Percentiles rank a stretch among this genome's conserved stretches.
Conservation (phyloP, 2,113 vertebrate species). For the Scartelaos histophorus region DNA sequence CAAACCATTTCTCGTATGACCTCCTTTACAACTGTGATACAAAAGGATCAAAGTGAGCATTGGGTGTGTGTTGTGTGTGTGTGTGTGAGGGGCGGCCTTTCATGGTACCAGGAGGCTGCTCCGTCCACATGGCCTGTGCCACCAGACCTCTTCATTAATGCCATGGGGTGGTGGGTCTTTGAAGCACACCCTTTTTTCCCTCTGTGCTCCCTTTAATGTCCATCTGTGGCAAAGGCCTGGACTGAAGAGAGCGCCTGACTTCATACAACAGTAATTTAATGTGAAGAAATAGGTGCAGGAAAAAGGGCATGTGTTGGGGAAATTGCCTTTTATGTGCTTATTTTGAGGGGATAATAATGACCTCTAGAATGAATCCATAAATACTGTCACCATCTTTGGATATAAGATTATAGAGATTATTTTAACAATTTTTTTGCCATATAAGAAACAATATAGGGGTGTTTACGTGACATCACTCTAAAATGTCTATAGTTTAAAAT, state of each 20-base stretch:
- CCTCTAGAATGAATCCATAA: neutral
- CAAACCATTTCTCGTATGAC: neutral
- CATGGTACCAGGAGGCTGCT: conserved; percentile 29
- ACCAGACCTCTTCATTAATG: conserved; percentile 62
- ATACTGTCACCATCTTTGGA: neutral
- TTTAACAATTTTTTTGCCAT: too few relatives aligned
- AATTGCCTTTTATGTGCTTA: neutral
- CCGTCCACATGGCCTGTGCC: conserved; percentile 36
- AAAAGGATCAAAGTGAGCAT: conserved; percentile 49
- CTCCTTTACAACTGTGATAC: conserved; percentile 32
- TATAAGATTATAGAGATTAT: neutral
- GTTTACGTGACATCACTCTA: too few relatives aligned
- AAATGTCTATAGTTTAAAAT: too few relatives aligned
- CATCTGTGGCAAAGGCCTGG: conserved; percentile 28
- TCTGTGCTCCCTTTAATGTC: conserved; percentile 56
- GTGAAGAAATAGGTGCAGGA: neutral
- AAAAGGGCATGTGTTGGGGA: neutral
- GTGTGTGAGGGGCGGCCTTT: conserved; percentile 51
- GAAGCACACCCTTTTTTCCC: conserved; percentile 62
- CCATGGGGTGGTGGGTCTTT: conserved; percentile 63
- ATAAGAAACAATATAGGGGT: too few relatives aligned
- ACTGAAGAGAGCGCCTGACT: conserved; percentile 1
- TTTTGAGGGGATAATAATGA: neutral
- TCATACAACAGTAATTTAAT: neutral
- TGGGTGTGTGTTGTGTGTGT: conserved; percentile 14